A percentile compares a stretch with the other conserved stretches of the same genome.
phyloP scores from a whole-genome alignment of 2,113 vertebrate species.

The Sialia sialis region DNA sequence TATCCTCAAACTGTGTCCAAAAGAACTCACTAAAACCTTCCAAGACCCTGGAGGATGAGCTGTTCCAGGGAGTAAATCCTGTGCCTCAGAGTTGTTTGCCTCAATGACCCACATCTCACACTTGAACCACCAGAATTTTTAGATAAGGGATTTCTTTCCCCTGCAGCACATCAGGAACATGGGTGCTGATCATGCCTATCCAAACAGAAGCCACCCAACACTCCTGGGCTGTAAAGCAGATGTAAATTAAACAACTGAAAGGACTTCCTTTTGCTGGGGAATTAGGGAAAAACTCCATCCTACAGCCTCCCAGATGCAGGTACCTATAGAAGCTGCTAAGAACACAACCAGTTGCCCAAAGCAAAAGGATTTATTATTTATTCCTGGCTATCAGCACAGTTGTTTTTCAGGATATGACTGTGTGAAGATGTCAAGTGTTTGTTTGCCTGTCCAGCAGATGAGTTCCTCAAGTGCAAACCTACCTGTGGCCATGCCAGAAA shows the following conservation, averaged over 20 bases:
- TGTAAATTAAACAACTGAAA: neutral
- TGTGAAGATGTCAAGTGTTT: neutral
- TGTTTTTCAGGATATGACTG: neutral
- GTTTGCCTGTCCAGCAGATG: neutral
- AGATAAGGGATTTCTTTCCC: neutral
- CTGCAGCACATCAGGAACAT: neutral
- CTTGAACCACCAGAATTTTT: neutral
- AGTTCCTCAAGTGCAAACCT: neutral
- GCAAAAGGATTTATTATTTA: neutral
- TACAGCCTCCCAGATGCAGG: neutral
- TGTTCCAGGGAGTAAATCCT: accelerated
- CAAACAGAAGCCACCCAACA: accelerated
- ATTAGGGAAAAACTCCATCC: neutral
- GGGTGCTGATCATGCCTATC: neutral
- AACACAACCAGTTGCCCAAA: neutral
- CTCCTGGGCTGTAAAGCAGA: neutral
- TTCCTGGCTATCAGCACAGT: neutral
- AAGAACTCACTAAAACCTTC: neutral
- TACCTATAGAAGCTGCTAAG: neutral
- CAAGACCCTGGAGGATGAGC: accelerated
- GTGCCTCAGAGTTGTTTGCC: neutral
- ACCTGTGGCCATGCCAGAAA: neutral
- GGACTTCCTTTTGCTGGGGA: neutral
- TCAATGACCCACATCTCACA: neutral
- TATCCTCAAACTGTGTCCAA: neutral